Percentiles rank a stretch among this genome's conserved stretches.
Conservation (phyloP, 2,797 vertebrate genomes). For the Todus mexicanus region DNA sequence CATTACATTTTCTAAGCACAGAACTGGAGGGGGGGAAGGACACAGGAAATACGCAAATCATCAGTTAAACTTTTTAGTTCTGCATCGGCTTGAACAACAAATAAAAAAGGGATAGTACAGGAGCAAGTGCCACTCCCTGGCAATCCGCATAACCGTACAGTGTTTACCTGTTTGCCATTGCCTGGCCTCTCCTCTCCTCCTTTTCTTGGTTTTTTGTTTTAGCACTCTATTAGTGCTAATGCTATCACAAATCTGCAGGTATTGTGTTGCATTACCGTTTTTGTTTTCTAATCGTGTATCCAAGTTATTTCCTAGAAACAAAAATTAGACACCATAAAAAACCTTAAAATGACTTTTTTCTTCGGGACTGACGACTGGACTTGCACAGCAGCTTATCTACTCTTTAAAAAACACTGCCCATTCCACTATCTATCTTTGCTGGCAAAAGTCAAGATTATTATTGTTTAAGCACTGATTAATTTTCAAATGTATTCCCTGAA, state of each 20-base stretch:
- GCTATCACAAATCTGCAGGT: conserved; percentile 94
- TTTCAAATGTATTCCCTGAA: background rate
- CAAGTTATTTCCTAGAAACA: conserved; percentile 86
- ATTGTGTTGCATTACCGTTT: conserved; percentile 87
- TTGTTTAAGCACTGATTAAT: background rate
- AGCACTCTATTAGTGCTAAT: conserved; percentile 87
- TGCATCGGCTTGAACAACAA: background rate
- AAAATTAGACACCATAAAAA: conserved; percentile 67
- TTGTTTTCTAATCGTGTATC: conserved; percentile 89
- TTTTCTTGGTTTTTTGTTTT: conserved; percentile 93
- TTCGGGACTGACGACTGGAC: conserved; percentile 44
- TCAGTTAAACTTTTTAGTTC: background rate
- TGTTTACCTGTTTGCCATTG: conserved; percentile 96
- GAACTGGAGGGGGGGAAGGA: conserved; percentile 64
- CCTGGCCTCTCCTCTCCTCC: conserved; percentile 91
- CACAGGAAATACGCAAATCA: conserved; percentile 62
- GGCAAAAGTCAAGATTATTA: background rate
- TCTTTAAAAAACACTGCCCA: background rate
- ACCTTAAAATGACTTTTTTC: conserved; percentile 46
- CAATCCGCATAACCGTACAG: conserved; percentile 40
- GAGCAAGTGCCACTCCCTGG: conserved; percentile 48
- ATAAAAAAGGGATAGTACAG: conserved; percentile 12
- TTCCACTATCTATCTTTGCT: background rate
- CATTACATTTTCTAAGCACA: conserved; percentile 26
- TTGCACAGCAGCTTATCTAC: conserved; percentile 45